A percentile compares a stretch with the other conserved stretches of the same genome.
phyloP scores from a whole-genome alignment of 2,888 invertebrate species.

The Pharmacophagus antenor region DNA sequence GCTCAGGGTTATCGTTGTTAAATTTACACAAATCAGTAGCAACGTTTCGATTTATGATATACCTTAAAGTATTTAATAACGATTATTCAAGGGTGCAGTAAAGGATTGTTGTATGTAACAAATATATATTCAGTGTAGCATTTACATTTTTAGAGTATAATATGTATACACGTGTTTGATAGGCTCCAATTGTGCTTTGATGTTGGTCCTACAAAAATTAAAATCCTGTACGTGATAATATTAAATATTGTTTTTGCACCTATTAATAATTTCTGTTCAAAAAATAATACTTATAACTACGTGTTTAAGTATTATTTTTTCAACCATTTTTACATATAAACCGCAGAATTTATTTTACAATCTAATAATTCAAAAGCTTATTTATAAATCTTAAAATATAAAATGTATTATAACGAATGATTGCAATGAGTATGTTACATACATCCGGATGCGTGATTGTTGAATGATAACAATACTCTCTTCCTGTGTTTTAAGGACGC shows the following conservation, averaged over 20 bases:
- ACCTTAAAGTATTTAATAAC: background rate
- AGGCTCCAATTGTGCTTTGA: no score
- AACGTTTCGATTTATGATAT: background rate
- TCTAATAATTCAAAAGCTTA: no score
- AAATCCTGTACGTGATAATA: no score
- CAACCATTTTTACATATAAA: no score
- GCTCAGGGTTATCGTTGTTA: conserved; percentile 20
- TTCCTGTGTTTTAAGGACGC: conserved; percentile 25
- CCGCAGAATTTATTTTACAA: no score
- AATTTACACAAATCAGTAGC: conserved; percentile 2
- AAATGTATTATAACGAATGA: background rate
- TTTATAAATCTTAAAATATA: background rate
- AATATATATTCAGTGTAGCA: background rate
- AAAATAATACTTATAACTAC: no score
- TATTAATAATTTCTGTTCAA: no score
- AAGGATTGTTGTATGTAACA: background rate
- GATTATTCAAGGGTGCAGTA: background rate
- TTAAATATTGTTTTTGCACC: no score
- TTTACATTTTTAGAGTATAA: background rate
- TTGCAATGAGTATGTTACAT: conserved; percentile 34
- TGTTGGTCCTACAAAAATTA: no score
- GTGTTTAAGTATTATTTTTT: no score
- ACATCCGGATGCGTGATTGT: conserved; percentile 48
- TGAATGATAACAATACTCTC: conserved; percentile 38
- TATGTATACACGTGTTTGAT: background rate